phyloP scores from a whole-genome alignment of 2,888 invertebrate genomes.

The Seladonia tumulorum region DNA sequence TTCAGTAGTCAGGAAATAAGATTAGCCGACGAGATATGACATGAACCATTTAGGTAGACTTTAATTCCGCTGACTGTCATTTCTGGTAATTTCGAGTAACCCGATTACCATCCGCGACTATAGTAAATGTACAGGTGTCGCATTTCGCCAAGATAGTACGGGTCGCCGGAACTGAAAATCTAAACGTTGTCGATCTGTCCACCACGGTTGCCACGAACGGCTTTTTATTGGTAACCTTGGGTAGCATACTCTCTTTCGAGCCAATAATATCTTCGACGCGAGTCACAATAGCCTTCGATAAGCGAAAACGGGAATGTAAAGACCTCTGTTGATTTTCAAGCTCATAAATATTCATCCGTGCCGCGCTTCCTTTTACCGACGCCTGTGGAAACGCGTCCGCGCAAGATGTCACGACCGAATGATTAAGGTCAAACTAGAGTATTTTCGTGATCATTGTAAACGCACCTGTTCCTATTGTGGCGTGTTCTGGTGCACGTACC shows the following conservation, averaged over 20 bases:
- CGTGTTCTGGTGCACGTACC: constrained; percentile 1
- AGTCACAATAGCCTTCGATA: constrained; percentile 25
- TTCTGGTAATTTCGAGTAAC: not conserved
- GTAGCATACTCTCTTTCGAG: not conserved
- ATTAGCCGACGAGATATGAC: constrained; percentile 51
- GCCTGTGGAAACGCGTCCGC: not conserved
- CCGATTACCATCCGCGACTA: not conserved
- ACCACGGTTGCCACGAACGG: not conserved
- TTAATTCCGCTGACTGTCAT: not conserved
- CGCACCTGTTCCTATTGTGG: not conserved
- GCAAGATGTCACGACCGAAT: not conserved
- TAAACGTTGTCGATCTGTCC: not conserved
- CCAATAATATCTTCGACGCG: constrained; percentile 19
- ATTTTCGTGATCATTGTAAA: constrained; percentile 11
- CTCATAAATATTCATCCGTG: not conserved
- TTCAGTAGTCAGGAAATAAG: constrained; percentile 33
- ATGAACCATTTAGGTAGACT: constrained; percentile 17
- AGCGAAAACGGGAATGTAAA: not conserved
- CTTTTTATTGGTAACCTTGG: constrained; percentile 28
- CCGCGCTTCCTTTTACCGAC: not conserved
- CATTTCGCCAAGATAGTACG: not conserved
- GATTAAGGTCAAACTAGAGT: constrained; percentile 18
- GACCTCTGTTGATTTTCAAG: not conserved
- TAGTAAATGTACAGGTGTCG: not conserved
- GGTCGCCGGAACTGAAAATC: constrained; percentile 1